Evolutionary conservation across 2,888 invertebrate genomes (phyloP).

Genomic region (Strigamia transsilvanica): DNA sequence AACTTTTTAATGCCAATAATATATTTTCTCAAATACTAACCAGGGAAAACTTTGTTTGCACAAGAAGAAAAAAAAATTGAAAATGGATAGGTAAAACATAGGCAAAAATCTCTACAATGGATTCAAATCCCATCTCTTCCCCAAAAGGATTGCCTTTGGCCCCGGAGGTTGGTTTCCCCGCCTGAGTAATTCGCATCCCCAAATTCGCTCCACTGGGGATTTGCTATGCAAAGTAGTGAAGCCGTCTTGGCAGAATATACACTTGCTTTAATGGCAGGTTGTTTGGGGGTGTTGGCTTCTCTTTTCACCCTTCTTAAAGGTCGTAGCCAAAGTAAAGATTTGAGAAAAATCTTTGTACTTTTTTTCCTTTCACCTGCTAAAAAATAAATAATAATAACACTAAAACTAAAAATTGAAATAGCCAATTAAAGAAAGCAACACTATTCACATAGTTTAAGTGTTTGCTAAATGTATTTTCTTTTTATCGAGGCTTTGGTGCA

Average conservation of each 20-base stretch:
- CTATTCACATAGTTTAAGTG: too few relatives aligned
- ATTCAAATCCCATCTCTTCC: conserved; percentile 42
- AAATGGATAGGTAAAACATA: conserved; percentile 34
- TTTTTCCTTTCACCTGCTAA: not conserved
- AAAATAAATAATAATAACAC: not conserved
- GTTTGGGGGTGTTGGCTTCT: conserved; percentile 46
- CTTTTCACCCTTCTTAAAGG: conserved; percentile 49
- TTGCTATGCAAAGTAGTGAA: conserved; percentile 49
- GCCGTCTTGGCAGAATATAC: conserved; percentile 46
- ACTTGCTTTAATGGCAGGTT: conserved; percentile 49
- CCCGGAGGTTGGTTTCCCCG: conserved; percentile 46
- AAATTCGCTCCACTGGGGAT: conserved; percentile 45
- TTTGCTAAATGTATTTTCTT: too few relatives aligned
- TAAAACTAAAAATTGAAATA: not conserved
- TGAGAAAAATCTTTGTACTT: not conserved
- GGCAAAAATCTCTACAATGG: conserved; percentile 44
- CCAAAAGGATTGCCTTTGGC: conserved; percentile 43
- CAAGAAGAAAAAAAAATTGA: not conserved
- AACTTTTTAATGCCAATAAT: not conserved
- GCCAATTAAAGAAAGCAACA: too few relatives aligned
- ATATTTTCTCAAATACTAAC: not conserved
- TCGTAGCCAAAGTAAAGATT: conserved; percentile 43
- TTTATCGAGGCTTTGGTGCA: too few relatives aligned
- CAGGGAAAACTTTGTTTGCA: not conserved
- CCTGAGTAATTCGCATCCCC: conserved; percentile 45